A percentile compares a stretch with the other conserved stretches of the same genome.
Conservation (phyloP, 1,140 invertebrate genomes). For the Condylostylus longicornis region DNA sequence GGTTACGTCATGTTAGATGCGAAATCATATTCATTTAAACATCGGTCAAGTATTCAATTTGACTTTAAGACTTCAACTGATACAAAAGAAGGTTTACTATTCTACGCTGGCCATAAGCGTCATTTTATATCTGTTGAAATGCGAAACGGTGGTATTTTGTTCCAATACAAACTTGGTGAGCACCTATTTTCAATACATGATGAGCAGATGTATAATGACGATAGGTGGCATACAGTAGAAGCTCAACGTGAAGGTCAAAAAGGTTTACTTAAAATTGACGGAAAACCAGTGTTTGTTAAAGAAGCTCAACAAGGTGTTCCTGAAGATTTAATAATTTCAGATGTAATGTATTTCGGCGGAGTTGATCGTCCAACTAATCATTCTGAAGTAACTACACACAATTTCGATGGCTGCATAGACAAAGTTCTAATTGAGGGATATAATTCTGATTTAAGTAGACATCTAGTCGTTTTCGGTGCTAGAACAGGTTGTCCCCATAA, state of each 20-base stretch:
- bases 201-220: conserved; percentile 57
- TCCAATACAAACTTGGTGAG: conserved; percentile 53
- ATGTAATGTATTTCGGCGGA: conserved; percentile 80
- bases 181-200: conserved; percentile 38
- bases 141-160: conserved; percentile 54
- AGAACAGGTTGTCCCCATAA: conserved; percentile 70
- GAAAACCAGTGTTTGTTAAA: conserved; percentile 31
- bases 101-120: conserved; percentile 57
- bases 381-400: conserved; percentile 46
- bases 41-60: conserved; percentile 46
- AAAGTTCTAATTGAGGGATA: conserved; percentile 58
- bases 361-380: conserved; percentile 54
- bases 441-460: conserved; percentile 63
- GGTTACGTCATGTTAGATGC: conserved; percentile 62
- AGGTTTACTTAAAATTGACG: conserved; percentile 56
- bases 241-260: conserved; percentile 47
- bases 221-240: conserved; percentile 64
- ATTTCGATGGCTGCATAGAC: conserved; percentile 90
- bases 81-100: conserved; percentile 71
- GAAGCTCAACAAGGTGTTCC: conserved; percentile 26
- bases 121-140: conserved; percentile 78
- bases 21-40: conserved; percentile 36
- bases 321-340: conserved; percentile 37
- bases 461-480: conserved; percentile 63
- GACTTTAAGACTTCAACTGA: conserved; percentile 66